Evolutionary conservation across 2,888 invertebrate genomes (phyloP).

Genomic region (Epirrhoe tristata): DNA sequence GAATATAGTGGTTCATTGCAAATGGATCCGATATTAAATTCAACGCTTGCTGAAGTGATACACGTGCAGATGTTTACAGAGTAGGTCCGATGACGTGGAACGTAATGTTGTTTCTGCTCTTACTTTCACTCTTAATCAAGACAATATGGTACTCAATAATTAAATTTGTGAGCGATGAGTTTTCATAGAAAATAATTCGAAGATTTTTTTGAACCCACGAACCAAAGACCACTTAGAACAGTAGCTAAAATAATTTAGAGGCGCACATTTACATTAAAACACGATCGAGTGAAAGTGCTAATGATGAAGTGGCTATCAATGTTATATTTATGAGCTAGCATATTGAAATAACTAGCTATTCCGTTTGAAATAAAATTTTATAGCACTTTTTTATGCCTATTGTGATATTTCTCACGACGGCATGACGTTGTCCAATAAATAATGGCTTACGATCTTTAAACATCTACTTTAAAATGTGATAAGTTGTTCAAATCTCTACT

Average conservation of each 20-base stretch:
- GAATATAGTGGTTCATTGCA: neutral
- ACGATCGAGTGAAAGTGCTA: constrained; percentile 32
- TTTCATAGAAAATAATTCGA: too few species aligned
- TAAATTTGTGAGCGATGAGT: too few species aligned
- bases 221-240: too few species aligned
- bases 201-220: too few species aligned
- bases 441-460: neutral
- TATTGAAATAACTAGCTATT: constrained; percentile 6
- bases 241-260: neutral
- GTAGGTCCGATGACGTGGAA: neutral
- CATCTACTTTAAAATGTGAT: neutral
- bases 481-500: too few species aligned
- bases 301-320: constrained; percentile 24
- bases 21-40: neutral
- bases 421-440: neutral
- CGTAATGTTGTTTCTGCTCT: too few species aligned
- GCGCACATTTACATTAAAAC: constrained; percentile 22
- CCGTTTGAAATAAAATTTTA: constrained; percentile 4
- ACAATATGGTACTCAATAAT: too few species aligned
- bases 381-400: neutral
- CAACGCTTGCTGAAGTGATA: neutral
- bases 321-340: constrained; percentile 18
- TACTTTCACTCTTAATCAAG: too few species aligned
- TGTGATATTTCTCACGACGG: constrained; percentile 1
- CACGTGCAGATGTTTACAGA: neutral